phyloP scores from a whole-genome alignment of 1,140 invertebrate species.

The Samia ricini region DNA sequence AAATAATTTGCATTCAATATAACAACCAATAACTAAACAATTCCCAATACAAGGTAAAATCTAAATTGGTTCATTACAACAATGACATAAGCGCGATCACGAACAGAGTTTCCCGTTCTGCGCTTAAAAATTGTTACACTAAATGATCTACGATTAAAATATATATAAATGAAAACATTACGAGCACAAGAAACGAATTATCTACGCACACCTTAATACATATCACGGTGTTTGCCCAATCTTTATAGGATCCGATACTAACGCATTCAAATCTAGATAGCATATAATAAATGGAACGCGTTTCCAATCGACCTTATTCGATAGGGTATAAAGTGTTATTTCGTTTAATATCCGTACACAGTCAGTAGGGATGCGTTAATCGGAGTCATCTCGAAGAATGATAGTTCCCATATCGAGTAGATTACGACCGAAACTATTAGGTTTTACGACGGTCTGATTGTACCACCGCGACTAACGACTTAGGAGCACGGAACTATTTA shows the following conservation, averaged over 20 bases:
- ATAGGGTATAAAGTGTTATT: constrained; percentile 16
- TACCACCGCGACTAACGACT: constrained; percentile 59
- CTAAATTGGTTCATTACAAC: neutral
- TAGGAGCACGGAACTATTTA: constrained; percentile 50
- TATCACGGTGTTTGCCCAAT: constrained; percentile 62
- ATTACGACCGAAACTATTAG: constrained; percentile 61
- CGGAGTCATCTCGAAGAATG: constrained; percentile 42
- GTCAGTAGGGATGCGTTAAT: constrained; percentile 21
- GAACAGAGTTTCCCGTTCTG: neutral
- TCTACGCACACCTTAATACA: constrained; percentile 48
- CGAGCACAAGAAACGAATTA: constrained; percentile 48
- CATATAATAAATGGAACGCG: neutral
- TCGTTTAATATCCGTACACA: constrained; percentile 11
- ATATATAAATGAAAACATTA: constrained; percentile 37
- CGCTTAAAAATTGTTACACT: neutral
- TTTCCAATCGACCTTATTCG: constrained; percentile 2
- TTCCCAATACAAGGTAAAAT: neutral
- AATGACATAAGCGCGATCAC: neutral
- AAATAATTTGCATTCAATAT: neutral
- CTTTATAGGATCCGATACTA: constrained; percentile 30
- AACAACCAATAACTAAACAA: neutral
- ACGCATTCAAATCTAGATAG: constrained; percentile 18
- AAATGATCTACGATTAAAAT: constrained; percentile 13
- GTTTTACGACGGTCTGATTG: constrained; percentile 65
- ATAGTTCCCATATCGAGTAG: constrained; percentile 66